These are phyloP conservation scores for Nudaria mundana DNA, from an alignment of 2,888 invertebrate species.

Conservation along the genomic window DNA sequence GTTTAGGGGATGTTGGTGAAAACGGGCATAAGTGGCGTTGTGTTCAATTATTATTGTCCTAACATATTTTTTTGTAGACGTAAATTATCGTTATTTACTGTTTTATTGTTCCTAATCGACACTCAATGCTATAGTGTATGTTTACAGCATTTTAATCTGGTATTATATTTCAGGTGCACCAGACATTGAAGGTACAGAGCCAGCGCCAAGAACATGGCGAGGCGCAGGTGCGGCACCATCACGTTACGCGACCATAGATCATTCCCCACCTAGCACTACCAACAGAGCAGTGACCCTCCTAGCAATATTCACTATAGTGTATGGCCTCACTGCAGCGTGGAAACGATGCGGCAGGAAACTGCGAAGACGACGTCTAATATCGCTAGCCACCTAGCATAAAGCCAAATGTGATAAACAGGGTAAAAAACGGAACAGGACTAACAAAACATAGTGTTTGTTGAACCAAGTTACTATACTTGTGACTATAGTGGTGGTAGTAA, in stretches of 20 bases:
- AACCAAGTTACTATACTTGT: constrained; percentile 14
- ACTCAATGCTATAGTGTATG: too few relatives aligned
- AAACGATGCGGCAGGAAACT: constrained; percentile 60
- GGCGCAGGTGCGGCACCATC: constrained; percentile 67
- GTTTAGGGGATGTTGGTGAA: too few relatives aligned
- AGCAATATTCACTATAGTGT: constrained; percentile 42
- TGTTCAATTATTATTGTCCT: too few relatives aligned
- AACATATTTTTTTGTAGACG: too few relatives aligned
- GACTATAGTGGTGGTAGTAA: too few relatives aligned
- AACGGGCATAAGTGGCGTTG: too few relatives aligned
- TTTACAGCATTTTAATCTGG: too few relatives aligned
- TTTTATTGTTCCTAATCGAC: too few relatives aligned
- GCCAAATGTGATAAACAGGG: constrained; percentile 14
- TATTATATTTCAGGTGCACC: constrained; percentile 70
- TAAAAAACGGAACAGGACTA: constrained; percentile 15
- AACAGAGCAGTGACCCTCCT: constrained; percentile 46
- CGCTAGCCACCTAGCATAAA: constrained; percentile 61
- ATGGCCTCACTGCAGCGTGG: constrained; percentile 52
- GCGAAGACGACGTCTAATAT: constrained; percentile 55
- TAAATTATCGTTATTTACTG: too few relatives aligned
- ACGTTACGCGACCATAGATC: constrained; percentile 33
- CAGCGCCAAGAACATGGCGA: constrained; percentile 80
- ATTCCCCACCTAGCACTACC: constrained; percentile 39
- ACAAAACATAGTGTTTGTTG: constrained; percentile 14
- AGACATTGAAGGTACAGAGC: constrained; percentile 66